Evolutionary conservation across 1,140 invertebrate genomes (phyloP).

Genomic region (Drosophila pachea): DNA sequence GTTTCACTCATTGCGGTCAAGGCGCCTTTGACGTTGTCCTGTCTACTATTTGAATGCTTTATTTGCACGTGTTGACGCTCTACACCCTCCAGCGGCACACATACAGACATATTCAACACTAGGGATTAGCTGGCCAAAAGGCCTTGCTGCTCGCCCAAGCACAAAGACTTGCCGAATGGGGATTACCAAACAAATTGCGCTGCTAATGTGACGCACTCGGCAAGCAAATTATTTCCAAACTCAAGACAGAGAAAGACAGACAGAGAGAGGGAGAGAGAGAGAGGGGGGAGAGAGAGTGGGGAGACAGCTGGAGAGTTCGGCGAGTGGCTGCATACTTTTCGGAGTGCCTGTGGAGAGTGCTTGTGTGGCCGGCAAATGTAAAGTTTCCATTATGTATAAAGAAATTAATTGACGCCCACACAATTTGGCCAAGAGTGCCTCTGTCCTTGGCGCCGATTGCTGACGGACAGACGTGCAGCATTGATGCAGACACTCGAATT

Average conservation of each 20-base stretch:
- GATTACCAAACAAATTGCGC: conserved; percentile 73
- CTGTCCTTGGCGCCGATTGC: conserved; percentile 28
- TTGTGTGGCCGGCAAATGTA: conserved; percentile 13
- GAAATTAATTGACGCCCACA: conserved; percentile 55
- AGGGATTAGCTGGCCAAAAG: conserved; percentile 65
- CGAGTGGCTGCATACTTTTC: conserved; percentile 42
- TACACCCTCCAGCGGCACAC: conserved; percentile 27
- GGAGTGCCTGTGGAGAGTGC: neutral
- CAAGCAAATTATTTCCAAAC: conserved; percentile 13
- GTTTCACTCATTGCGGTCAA: conserved; percentile 74
- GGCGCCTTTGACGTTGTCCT: conserved; percentile 48
- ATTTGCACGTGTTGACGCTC: conserved; percentile 74
- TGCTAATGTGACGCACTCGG: conserved; percentile 58
- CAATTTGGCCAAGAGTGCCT: conserved; percentile 51
- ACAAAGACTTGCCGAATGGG: conserved; percentile 49
- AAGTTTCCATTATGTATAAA: conserved; percentile 35
- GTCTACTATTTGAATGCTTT: conserved; percentile 64
- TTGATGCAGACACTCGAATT: conserved; percentile 58
- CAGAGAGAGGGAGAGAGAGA: conserved; percentile 3
- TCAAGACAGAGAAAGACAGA: neutral
- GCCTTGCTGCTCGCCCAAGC: conserved; percentile 40
- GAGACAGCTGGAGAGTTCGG: too few species aligned
- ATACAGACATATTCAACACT: conserved; percentile 11
- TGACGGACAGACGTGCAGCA: conserved; percentile 30
- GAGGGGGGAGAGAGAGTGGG: neutral